phyloP scores from a whole-genome alignment of 2,888 invertebrate genomes.

The Phragmatobia fuliginosa region DNA sequence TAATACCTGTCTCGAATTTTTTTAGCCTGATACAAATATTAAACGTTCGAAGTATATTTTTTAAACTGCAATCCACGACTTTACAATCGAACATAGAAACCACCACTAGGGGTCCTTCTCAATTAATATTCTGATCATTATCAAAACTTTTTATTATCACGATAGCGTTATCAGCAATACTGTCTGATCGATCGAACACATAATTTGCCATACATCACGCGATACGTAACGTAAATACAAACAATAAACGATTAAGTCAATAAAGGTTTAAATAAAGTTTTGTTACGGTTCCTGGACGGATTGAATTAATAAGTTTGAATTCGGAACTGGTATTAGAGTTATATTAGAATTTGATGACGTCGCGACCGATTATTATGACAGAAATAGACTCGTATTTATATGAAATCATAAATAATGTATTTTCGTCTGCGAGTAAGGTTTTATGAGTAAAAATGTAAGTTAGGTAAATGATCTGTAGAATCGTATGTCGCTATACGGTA shows the following conservation, averaged over 20 bases:
- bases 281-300: constrained; percentile 12
- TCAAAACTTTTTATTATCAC: constrained; percentile 60
- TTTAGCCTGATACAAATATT: not conserved
- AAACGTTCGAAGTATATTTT: not conserved
- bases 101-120: constrained; percentile 30
- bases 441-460: not conserved
- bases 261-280: constrained; percentile 25
- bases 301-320: constrained; percentile 14
- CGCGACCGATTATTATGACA: not conserved
- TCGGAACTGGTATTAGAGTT: constrained; percentile 9
- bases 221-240: constrained; percentile 50
- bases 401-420: not conserved
- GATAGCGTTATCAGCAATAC: constrained; percentile 59
- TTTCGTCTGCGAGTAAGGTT: not conserved
- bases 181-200: constrained; percentile 53
- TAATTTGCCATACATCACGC: constrained; percentile 61
- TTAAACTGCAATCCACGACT: constrained; percentile 16
- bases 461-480: not conserved
- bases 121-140: constrained; percentile 38
- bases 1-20: not conserved
- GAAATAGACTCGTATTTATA: not conserved
- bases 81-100: constrained; percentile 13
- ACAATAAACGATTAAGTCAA: constrained; percentile 57
- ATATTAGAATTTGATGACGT: constrained; percentile 9
- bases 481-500: not conserved